Evolutionary conservation across 2,113 vertebrate species (phyloP).

Genomic region (Chlamydotis undulata): DNA sequence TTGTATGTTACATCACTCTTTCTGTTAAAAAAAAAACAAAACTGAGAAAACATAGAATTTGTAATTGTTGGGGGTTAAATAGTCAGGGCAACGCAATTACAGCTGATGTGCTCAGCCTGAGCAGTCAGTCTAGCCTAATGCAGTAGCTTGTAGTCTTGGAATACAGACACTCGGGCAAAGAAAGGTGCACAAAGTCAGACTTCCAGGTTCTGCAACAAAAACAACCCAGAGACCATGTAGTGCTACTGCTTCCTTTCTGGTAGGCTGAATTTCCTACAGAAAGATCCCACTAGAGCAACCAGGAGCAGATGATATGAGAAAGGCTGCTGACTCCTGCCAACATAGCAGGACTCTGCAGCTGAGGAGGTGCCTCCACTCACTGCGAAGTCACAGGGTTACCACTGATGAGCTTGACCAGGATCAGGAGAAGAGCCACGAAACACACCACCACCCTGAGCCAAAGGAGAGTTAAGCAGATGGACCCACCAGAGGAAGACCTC

Average conservation of each 20-base stretch:
- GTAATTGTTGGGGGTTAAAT: neutral
- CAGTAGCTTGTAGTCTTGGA: neutral
- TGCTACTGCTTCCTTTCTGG: neutral
- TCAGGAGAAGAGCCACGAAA: neutral
- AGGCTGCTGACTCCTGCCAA: neutral
- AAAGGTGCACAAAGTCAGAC: neutral
- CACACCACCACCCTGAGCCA: fast-evolving
- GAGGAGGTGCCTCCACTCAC: neutral
- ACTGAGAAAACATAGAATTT: neutral
- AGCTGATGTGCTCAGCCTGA: neutral
- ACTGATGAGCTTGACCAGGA: neutral
- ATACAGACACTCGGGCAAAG: neutral
- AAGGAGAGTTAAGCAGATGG: neutral
- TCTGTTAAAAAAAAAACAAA: neutral
- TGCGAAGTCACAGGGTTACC: neutral
- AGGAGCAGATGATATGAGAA: neutral
- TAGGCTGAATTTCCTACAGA: neutral
- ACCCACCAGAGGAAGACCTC: neutral
- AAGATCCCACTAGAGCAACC: neutral
- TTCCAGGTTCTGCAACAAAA: neutral
- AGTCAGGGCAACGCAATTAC: neutral
- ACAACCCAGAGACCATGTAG: neutral
- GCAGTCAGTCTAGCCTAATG: neutral
- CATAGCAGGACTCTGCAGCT: neutral
- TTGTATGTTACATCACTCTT: neutral